Conservation (phyloP, 2,888 invertebrate species). For the Drosophila leonis region DNA sequence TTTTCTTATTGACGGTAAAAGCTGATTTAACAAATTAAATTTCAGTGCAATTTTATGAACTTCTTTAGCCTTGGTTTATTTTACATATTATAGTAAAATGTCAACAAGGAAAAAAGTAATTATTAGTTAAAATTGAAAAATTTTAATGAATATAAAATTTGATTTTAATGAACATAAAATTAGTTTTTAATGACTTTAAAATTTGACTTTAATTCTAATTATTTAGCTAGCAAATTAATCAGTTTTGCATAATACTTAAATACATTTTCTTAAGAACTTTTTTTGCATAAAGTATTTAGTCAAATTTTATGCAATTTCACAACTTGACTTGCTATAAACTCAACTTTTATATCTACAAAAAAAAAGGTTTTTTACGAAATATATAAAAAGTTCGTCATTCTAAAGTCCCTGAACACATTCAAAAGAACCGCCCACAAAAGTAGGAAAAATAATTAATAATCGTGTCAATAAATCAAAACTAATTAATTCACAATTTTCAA, state of each 20-base stretch:
- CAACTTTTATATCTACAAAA: not conserved
- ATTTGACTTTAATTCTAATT: too few relatives aligned
- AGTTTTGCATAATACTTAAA: not conserved
- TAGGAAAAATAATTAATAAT: not conserved
- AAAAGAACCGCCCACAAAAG: slow-evolving; percentile 26
- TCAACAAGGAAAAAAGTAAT: too few relatives aligned
- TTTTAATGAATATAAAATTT: not conserved
- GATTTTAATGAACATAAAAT: not conserved
- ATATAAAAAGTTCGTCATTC: not conserved
- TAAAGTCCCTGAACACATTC: not conserved
- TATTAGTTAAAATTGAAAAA: not conserved
- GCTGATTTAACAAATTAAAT: too few relatives aligned
- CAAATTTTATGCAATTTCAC: not conserved
- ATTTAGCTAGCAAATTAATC: not conserved
- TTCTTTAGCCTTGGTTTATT: too few relatives aligned
- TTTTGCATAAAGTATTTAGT: not conserved
- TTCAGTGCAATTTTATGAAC: too few relatives aligned
- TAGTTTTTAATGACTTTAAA: not conserved
- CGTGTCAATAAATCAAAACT: slow-evolving; percentile 19
- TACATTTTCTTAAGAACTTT: not conserved
- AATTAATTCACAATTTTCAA: slow-evolving; percentile 40
- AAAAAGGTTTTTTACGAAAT: not conserved
- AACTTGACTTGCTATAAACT: not conserved
- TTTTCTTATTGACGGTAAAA: too few relatives aligned
- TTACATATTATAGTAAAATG: too few relatives aligned